Base-by-base conservation (phyloP, 2,113 vertebrate genomes). In the crab-eating macaque (Macaca fascicularis) region DNA sequence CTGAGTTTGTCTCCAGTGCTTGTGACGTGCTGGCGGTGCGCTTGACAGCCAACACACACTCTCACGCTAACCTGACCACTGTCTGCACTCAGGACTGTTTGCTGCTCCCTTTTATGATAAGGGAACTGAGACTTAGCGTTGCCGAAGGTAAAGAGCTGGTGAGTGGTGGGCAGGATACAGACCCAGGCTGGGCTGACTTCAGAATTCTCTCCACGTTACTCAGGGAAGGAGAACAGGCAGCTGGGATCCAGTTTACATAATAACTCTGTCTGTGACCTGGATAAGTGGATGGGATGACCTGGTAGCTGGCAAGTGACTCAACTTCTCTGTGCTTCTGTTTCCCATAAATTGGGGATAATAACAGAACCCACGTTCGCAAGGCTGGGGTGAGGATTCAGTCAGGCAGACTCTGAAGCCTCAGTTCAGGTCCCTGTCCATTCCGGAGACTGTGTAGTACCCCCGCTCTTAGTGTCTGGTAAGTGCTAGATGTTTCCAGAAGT, bases 1-100 rank as follows among this genome's bases (percentile, higher is more conserved):
- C 12, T 3, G 50, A 32, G 13, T 8, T 40, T 9, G 19, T 45
- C 32, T 38, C 72, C 12, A 12, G 3, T 2, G 55, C 40, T 43
- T 9, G 3, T 19, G 59, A 35, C 0, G 1, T 8, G 35, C 27
- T 8, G 25, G 4, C 35, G 0, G 0, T 13, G 27, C 0, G 0
- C 22, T 16, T 38, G 6, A 14, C 40, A 1, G 5, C 45, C 23
- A 0, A 0, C 7, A 1, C 13, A 30, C 40, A 19, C 75, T 4
- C 11, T 30, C 40, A 35, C 27, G 0, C 55, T 30, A 35, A 3
- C 6, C 50, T 14, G 23, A 72, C 30, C 40, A 25, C 75, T 1
- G 3, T 19, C 45, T 3, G 6, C 0, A 1, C 4, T 3, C 38
- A 43, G 57, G 12, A 69, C 48, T 19, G 6, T 35, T 76, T 61